These are phyloP conservation scores for Poecilia latipinna DNA, from an alignment of 2,113 vertebrate species.

Conservation along the genomic window DNA sequence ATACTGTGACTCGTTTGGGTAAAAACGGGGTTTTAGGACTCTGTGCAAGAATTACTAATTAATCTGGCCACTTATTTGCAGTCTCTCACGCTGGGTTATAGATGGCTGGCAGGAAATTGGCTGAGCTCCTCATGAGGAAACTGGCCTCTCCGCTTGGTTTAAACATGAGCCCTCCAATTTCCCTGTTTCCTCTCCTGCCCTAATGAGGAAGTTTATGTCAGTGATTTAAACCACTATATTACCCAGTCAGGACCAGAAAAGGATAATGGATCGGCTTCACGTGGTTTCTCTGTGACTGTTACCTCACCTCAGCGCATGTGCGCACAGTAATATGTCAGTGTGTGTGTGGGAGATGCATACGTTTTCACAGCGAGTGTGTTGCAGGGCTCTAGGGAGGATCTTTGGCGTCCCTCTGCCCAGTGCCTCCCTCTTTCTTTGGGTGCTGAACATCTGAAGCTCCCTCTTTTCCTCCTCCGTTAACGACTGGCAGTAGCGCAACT, in stretches of 20 bases:
- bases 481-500: conserved; percentile 96
- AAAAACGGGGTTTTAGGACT: conserved; percentile 33
- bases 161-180: conserved; percentile 58
- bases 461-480: conserved; percentile 93
- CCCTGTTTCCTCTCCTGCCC: conserved; percentile 52
- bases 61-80: conserved; percentile 20
- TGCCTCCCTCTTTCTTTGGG: conserved; percentile 94
- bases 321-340: neutral
- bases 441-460: conserved; percentile 92
- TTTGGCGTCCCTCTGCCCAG: conserved; percentile 93
- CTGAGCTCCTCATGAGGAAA: conserved; percentile 50
- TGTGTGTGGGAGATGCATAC: conserved; percentile 72
- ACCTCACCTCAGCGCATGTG: neutral
- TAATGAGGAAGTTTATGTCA: conserved; percentile 66
- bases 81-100: conserved; percentile 40
- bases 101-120: conserved; percentile 62
- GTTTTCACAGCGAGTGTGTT: conserved; percentile 89
- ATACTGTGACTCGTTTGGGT: conserved; percentile 38
- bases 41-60: conserved; percentile 32
- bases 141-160: conserved; percentile 51
- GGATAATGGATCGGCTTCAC: conserved; percentile 32
- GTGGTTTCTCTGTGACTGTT: conserved; percentile 30
- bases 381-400: conserved; percentile 86
- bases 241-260: conserved; percentile 48
- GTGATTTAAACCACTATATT: conserved; percentile 57